Evolutionary conservation across 23 tunicate species (phyloP).

Genomic region (Aplidium turbinatum): DNA sequence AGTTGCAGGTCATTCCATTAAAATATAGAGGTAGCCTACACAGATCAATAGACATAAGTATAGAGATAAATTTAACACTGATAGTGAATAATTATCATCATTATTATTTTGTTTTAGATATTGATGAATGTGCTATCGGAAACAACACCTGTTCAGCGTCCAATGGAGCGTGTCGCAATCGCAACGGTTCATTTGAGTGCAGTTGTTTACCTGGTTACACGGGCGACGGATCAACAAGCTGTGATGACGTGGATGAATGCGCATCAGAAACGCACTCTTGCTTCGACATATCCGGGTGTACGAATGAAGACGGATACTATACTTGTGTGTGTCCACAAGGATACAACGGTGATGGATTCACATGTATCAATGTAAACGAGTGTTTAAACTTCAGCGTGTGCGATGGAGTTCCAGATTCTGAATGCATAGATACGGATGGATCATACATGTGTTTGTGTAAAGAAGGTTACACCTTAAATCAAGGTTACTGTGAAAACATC

Average conservation of each 20-base stretch:
- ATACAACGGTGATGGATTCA: slow-evolving; percentile 2
- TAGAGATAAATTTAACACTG: background rate
- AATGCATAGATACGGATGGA: slow-evolving; percentile 1
- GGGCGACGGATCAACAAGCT: slow-evolving; percentile 23
- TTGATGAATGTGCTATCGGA: slow-evolving; percentile 33
- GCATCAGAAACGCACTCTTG: background rate
- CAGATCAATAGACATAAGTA: background rate
- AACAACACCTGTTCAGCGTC: background rate
- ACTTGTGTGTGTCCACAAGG: slow-evolving; percentile 31
- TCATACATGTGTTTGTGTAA: slow-evolving; percentile 3
- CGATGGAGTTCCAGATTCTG: background rate
- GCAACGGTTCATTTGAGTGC: slow-evolving; percentile 28
- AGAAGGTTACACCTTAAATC: background rate
- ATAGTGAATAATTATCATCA: background rate
- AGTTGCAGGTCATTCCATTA: no score
- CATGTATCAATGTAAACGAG: slow-evolving; percentile 1
- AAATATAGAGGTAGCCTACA: no score
- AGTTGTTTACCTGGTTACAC: slow-evolving; percentile 34
- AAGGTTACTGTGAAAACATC: slow-evolving; percentile 20
- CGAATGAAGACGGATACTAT: slow-evolving; percentile 24
- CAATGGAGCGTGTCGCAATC: slow-evolving; percentile 27
- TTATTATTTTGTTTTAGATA: slow-evolving; percentile 21
- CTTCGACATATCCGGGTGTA: background rate
- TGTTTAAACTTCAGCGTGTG: background rate
- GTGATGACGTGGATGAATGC: slow-evolving; percentile 38